A percentile compares a stretch with the other conserved stretches of the same genome.
Evolutionary conservation across 2,888 invertebrate species (phyloP).

Genomic region (Pheosia gnoma): DNA sequence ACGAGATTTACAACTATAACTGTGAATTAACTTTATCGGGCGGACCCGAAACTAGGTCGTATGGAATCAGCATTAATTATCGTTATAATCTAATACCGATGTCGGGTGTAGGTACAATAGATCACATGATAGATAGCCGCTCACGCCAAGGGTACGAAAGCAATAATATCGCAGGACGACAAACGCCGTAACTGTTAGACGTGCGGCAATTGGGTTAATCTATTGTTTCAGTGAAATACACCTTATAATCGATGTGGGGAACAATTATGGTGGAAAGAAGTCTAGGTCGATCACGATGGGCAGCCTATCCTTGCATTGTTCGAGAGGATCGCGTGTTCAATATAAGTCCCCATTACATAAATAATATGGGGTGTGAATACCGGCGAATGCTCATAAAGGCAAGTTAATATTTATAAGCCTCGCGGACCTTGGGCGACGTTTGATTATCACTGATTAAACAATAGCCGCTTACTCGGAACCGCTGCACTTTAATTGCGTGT

Average conservation of each 20-base stretch:
- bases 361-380: conserved; percentile 73
- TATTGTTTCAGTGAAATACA: conserved; percentile 75
- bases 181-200: conserved; percentile 60
- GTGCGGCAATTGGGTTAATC: conserved; percentile 71
- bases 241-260: conserved; percentile 70
- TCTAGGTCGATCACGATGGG: conserved; percentile 72
- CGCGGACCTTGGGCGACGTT: conserved; percentile 60
- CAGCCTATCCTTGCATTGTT: conserved; percentile 81
- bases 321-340: conserved; percentile 75
- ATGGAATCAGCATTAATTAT: conserved; percentile 84
- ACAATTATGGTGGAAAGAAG: conserved; percentile 77
- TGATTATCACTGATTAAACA: conserved; percentile 55
- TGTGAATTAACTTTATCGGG: conserved; percentile 83
- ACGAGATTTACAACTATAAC: conserved; percentile 83
- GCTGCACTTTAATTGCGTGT: conserved; percentile 10
- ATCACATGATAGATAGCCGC: conserved; percentile 81
- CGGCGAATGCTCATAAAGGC: conserved; percentile 55
- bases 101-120: conserved; percentile 79
- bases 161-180: conserved; percentile 60
- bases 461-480: conserved; percentile 46
- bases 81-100: conserved; percentile 81
- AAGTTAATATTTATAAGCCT: conserved; percentile 65
- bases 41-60: conserved; percentile 81
- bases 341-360: conserved; percentile 81
- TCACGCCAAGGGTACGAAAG: conserved; percentile 80